These are phyloP conservation scores for Sebastes itinus DNA, from an alignment of 2,797 vertebrate species.

Conservation along the genomic window DNA sequence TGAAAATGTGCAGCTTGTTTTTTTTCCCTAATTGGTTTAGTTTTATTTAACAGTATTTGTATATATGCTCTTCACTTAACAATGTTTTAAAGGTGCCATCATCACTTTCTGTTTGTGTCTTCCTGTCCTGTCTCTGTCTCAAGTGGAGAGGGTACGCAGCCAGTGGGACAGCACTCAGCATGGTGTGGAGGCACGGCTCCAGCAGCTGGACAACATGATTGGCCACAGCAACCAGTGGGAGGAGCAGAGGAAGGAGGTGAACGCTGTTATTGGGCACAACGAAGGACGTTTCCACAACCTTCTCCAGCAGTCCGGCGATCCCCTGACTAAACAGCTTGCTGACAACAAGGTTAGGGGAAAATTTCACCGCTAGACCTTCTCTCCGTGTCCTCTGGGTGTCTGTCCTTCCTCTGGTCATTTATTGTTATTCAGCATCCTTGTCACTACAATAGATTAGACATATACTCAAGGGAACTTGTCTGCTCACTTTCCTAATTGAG, in stretches of 20 bases:
- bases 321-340: conserved; percentile 87
- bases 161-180: conserved; percentile 96
- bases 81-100: background rate
- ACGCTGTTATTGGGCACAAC: conserved; percentile 86
- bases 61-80: background rate
- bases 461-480: conserved; percentile 4
- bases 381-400: background rate
- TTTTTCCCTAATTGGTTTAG: background rate
- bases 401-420: conserved; percentile 28
- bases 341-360: conserved; percentile 88
- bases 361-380: conserved; percentile 1
- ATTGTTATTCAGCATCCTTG: conserved; percentile 9
- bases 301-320: conserved; percentile 85
- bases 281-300: conserved; percentile 87
- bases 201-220: conserved; percentile 91
- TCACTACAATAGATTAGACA: background rate
- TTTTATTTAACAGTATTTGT: background rate
- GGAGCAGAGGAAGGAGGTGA: conserved; percentile 86
- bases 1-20: background rate
- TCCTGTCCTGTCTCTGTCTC: conserved; percentile 9
- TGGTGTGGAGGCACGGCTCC: conserved; percentile 88
- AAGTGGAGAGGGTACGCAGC: conserved; percentile 92
- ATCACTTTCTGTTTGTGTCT: background rate
- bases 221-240: conserved; percentile 92
- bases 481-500: conserved; percentile 20